Evolutionary conservation across 2,113 vertebrate genomes (phyloP).

Genomic region (Neofelis nebulosa): DNA sequence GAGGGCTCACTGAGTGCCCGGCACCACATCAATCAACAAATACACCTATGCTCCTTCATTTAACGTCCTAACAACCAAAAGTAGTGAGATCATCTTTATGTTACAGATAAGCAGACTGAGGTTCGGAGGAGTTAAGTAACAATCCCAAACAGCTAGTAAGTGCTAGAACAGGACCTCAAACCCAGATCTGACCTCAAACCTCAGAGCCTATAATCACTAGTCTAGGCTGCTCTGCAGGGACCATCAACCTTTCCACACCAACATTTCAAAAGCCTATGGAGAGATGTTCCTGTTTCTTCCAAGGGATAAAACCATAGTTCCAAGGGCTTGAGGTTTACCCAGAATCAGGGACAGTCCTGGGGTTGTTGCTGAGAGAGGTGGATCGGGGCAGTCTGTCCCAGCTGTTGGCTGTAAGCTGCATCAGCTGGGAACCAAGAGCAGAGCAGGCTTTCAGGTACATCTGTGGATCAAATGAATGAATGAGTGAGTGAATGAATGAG

Average conservation of each 20-base stretch:
- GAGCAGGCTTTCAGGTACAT: neutral
- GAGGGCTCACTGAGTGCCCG: neutral
- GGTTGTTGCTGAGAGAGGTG: neutral
- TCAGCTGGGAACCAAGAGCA: neutral
- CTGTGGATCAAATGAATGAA: neutral
- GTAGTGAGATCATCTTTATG: neutral
- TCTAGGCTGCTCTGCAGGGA: neutral
- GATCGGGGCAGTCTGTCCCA: neutral
- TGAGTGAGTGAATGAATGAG: neutral
- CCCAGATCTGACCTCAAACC: neutral
- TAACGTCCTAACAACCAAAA: neutral
- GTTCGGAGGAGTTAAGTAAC: neutral
- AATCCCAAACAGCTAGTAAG: neutral
- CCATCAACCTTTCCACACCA: neutral
- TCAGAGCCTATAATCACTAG: neutral
- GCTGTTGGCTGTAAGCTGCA: neutral
- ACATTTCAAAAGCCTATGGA: neutral
- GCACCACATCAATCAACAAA: neutral
- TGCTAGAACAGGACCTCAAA: neutral
- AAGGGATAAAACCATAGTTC: neutral
- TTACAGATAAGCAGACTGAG: neutral
- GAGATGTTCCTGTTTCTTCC: neutral
- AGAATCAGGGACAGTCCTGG: neutral
- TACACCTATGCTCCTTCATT: neutral
- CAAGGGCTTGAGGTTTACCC: neutral